Evolutionary conservation across 2,113 vertebrate genomes (phyloP).

Genomic region (Heloderma charlesbogerti): DNA sequence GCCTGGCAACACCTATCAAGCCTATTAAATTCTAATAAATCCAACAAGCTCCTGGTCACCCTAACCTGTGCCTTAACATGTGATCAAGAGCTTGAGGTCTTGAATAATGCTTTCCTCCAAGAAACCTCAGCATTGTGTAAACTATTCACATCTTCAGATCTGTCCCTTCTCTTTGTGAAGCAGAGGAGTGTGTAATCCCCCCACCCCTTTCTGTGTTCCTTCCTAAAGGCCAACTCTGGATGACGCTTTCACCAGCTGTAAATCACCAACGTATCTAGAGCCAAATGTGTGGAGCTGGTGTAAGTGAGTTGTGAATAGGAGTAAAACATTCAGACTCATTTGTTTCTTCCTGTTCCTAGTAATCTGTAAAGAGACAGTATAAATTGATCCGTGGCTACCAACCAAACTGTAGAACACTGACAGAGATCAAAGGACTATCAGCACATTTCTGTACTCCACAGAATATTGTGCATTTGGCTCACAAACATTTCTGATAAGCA

Average conservation of each 20-base stretch:
- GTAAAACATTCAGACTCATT: conserved; percentile 50
- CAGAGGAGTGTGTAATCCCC: neutral
- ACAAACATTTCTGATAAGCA: conserved; percentile 64
- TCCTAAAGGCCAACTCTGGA: neutral
- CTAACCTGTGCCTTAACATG: neutral
- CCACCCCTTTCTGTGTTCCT: neutral
- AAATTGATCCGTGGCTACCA: conserved; percentile 68
- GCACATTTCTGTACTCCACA: conserved; percentile 58
- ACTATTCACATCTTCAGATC: neutral
- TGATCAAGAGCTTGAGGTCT: neutral
- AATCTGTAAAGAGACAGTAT: conserved; percentile 49
- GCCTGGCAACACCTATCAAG: neutral
- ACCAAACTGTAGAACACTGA: conserved; percentile 61
- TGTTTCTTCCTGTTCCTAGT: conserved; percentile 41
- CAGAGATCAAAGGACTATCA: conserved; percentile 69
- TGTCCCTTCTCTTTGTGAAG: conserved; percentile 2
- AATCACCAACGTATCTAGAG: conserved; percentile 41
- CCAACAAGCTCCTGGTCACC: neutral
- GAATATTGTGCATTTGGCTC: conserved; percentile 64
- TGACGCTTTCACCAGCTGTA: conserved; percentile 35
- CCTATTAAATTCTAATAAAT: neutral
- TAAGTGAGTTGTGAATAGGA: conserved; percentile 52
- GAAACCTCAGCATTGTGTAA: neutral
- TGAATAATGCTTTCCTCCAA: neutral
- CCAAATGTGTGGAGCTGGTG: conserved; percentile 5